Evolutionary conservation across 2,113 vertebrate genomes (phyloP).

Genomic region (Oreochromis aureus): DNA sequence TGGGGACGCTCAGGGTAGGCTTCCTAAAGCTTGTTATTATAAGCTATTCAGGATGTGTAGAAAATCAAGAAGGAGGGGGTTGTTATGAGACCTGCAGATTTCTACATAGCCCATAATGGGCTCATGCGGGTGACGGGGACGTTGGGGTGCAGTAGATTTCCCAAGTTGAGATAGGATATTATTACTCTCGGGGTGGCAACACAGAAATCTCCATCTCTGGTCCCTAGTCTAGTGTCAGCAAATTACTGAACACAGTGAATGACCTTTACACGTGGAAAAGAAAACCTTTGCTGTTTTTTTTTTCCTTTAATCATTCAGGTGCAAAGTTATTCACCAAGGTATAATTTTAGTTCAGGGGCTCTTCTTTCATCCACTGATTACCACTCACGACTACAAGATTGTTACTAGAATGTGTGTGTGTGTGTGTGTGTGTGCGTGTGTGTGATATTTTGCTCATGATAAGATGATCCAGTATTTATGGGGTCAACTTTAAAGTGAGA

Average conservation of each 20-base stretch:
- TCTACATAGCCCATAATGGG: conserved; percentile 71
- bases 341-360: conserved; percentile 41
- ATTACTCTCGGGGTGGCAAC: conserved; percentile 70
- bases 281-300: conserved; percentile 42
- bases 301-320: conserved; percentile 34
- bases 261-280: conserved; percentile 67
- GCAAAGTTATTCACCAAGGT: conserved; percentile 38
- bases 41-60: conserved; percentile 72
- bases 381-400: conserved; percentile 5
- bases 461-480: conserved; percentile 27
- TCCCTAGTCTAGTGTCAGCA: conserved; percentile 72
- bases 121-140: conserved; percentile 66
- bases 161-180: conserved; percentile 76
- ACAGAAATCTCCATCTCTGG: conserved; percentile 73
- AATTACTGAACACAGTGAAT: conserved; percentile 70
- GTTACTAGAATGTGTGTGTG: neutral
- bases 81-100: conserved; percentile 64
- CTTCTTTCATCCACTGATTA: conserved; percentile 43
- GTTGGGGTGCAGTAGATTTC: conserved; percentile 71
- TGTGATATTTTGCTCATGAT: neutral
- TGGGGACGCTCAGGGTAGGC: conserved; percentile 62
- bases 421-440: neutral
- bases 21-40: conserved; percentile 77
- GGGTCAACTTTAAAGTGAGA: conserved; percentile 17
- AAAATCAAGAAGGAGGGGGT: conserved; percentile 35